phyloP scores from a whole-genome alignment of 1,140 invertebrate species.

The Hycleus phaleratus region DNA sequence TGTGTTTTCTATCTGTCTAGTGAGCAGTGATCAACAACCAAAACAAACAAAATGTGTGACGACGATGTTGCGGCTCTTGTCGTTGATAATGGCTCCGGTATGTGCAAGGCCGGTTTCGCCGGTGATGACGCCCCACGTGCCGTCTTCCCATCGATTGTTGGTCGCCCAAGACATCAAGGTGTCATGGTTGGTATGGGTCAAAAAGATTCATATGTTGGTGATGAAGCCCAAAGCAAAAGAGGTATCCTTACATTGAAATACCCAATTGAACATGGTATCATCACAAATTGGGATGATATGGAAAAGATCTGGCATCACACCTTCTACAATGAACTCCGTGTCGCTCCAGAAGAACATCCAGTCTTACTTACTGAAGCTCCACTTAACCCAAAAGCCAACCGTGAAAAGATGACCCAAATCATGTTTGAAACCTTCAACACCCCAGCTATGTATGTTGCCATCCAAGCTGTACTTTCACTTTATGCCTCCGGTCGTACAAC shows the following conservation, averaged over 20 bases:
- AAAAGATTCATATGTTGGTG: slow-evolving; percentile 77
- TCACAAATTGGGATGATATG: slow-evolving; percentile 98
- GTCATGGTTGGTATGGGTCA: slow-evolving; percentile 96
- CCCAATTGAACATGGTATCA: slow-evolving; percentile 91
- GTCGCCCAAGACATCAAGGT: slow-evolving; percentile 75
- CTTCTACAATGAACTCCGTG: slow-evolving; percentile 51
- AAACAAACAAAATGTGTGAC: slow-evolving; percentile 68
- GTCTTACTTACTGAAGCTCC: slow-evolving; percentile 88
- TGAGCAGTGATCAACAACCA: slow-evolving; percentile 33
- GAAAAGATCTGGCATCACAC: slow-evolving; percentile 31
- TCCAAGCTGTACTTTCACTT: slow-evolving; percentile 77
- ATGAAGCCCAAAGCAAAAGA: slow-evolving; percentile 88
- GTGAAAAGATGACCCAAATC: slow-evolving; percentile 61
- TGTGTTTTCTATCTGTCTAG: slow-evolving; percentile 30
- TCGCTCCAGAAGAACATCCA: slow-evolving; percentile 89
- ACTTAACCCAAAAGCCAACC: slow-evolving; percentile 84
- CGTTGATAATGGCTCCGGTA: slow-evolving; percentile 81
- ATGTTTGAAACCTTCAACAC: slow-evolving; percentile 55
- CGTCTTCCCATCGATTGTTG: slow-evolving; percentile 84
- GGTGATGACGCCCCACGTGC: slow-evolving; percentile 83
- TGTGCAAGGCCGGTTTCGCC: slow-evolving; percentile 90
- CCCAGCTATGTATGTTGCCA: slow-evolving; percentile 83
- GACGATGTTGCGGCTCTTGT: slow-evolving; percentile 86
- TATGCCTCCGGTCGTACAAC: slow-evolving; percentile 88
- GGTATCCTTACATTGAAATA: slow-evolving; percentile 88